Conservation (phyloP, 1,140 invertebrate genomes). For the Caenorhabditis inopinata region DNA sequence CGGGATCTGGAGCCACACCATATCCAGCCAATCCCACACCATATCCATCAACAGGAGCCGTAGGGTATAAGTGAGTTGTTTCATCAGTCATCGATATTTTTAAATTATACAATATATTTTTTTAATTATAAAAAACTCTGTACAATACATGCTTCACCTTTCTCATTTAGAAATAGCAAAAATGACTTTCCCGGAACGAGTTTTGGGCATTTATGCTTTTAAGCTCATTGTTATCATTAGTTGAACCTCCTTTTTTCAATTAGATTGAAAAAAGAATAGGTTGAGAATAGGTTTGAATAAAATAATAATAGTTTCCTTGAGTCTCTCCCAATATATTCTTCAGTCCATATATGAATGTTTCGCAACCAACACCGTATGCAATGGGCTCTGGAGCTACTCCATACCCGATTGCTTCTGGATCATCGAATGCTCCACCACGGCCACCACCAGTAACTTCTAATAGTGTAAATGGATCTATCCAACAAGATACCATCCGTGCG, state of each 20-base stretch:
- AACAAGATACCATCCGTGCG: slow-evolving; percentile 88
- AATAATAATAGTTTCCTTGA: too few relatives aligned
- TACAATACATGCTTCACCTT: too few relatives aligned
- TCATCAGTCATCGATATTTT: too few relatives aligned
- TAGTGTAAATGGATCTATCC: slow-evolving; percentile 68
- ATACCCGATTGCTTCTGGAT: not conserved
- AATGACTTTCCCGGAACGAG: too few relatives aligned
- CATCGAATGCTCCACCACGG: not conserved
- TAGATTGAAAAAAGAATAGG: too few relatives aligned
- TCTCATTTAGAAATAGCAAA: not conserved
- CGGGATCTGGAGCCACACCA: not conserved
- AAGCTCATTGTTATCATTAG: too few relatives aligned
- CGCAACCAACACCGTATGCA: slow-evolving; percentile 43
- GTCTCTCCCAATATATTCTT: not conserved
- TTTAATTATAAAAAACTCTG: too few relatives aligned
- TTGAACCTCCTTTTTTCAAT: too few relatives aligned
- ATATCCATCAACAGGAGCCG: slow-evolving; percentile 42
- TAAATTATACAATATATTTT: too few relatives aligned
- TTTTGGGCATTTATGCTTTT: too few relatives aligned
- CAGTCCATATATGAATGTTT: slow-evolving; percentile 43
- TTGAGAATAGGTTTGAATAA: too few relatives aligned
- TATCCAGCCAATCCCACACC: slow-evolving; percentile 2
- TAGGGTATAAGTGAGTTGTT: slow-evolving; percentile 8
- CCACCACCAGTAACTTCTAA: slow-evolving; percentile 8
- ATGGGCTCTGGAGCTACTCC: slow-evolving; percentile 13